Conservation (phyloP, 2,888 invertebrate species). For the Ochlodes sylvanus region DNA sequence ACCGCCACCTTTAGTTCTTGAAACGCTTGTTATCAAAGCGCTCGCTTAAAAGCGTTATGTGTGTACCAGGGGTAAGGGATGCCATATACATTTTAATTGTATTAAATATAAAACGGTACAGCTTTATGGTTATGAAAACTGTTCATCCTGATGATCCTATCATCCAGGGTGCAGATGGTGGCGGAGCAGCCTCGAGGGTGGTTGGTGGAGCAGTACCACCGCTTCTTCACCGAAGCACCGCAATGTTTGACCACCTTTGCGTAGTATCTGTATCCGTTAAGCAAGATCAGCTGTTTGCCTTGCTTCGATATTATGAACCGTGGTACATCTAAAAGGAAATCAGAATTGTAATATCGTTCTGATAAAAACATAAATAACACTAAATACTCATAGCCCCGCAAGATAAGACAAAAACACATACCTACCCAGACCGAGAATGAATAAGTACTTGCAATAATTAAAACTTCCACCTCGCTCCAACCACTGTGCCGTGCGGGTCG, state of each 20-base stretch:
- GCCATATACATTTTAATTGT: not conserved
- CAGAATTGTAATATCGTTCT: not conserved
- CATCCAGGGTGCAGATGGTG: slow-evolving; percentile 41
- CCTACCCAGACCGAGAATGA: no score
- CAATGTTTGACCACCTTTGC: slow-evolving; percentile 33
- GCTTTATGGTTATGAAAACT: slow-evolving; percentile 39
- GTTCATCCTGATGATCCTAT: slow-evolving; percentile 40
- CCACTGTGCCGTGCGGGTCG: no score
- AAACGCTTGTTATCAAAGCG: no score
- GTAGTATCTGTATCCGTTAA: slow-evolving; percentile 51
- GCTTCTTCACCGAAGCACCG: slow-evolving; percentile 40
- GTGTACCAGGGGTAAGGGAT: no score
- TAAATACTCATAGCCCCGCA: no score
- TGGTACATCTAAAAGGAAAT: slow-evolving; percentile 35
- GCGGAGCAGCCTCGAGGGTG: slow-evolving; percentile 47
- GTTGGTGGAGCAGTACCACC: slow-evolving; percentile 53
- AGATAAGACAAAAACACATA: no score
- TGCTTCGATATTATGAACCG: slow-evolving; percentile 44
- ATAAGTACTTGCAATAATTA: no score
- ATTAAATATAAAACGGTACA: slow-evolving; percentile 6
- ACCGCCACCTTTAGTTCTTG: no score
- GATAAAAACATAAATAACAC: no score
- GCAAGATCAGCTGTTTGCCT: slow-evolving; percentile 52
- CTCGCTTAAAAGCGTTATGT: no score
- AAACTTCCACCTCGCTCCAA: no score